A percentile compares a stretch with the other conserved stretches of the same genome.
Conservation (phyloP, 1,140 invertebrate genomes). For the Drosophila obscura region DNA sequence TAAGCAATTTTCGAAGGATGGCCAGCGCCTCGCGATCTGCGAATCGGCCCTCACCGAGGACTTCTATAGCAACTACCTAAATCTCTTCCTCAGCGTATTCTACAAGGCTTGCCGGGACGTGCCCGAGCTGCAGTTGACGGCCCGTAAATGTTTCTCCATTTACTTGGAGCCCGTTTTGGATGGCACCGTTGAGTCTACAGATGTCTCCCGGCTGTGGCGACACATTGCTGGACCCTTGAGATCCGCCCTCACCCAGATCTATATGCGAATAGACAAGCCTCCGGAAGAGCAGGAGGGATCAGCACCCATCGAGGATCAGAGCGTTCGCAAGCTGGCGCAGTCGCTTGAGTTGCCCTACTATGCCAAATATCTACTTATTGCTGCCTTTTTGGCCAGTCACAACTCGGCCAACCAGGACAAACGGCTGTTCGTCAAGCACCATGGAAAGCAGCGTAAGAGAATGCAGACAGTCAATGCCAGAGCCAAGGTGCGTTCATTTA, state of each 20-base stretch:
- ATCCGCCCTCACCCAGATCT: conserved; percentile 90
- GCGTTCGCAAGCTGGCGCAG: conserved; percentile 83
- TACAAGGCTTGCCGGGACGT: conserved; percentile 92
- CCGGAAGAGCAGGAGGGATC: conserved; percentile 15
- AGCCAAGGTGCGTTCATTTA: conserved; percentile 73
- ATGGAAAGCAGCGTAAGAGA: conserved; percentile 87
- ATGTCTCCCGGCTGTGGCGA: conserved; percentile 90
- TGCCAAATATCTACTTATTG: conserved; percentile 94
- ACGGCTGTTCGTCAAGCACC: conserved; percentile 91
- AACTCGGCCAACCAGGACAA: conserved; percentile 94
- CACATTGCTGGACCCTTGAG: conserved; percentile 91
- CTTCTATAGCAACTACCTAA: conserved; percentile 91
- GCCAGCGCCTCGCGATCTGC: conserved; percentile 36
- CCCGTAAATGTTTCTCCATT: conserved; percentile 88
- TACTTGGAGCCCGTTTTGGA: conserved; percentile 90
- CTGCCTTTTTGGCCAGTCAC: conserved; percentile 95
- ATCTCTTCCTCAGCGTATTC: conserved; percentile 92
- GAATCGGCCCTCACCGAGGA: conserved; percentile 79
- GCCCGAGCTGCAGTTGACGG: conserved; percentile 90
- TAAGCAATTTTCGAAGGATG: conserved; percentile 20
- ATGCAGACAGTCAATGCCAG: conserved; percentile 86
- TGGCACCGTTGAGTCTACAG: conserved; percentile 85
- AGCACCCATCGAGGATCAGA: conserved; percentile 56
- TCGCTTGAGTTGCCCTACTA: conserved; percentile 94
- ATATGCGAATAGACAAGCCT: conserved; percentile 87